These are phyloP conservation scores for Illadopsis cleaveri DNA, from an alignment of 2,113 vertebrate species.

Conservation along the genomic window DNA sequence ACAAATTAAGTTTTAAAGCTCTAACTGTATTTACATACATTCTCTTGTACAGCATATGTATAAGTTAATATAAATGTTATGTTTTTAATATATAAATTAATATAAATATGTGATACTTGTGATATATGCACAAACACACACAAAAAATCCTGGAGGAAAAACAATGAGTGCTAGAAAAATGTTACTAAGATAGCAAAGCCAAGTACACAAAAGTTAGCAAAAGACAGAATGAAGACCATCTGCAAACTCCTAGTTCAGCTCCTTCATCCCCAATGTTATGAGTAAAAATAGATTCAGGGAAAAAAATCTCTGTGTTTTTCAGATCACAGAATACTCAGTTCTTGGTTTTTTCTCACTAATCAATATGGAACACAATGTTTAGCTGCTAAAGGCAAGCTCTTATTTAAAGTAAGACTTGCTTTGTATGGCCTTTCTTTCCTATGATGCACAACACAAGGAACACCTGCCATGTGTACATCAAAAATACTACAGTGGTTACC, in stretches of 20 bases:
- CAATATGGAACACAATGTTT: not conserved
- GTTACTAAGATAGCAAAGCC: not conserved
- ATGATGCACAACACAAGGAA: not conserved
- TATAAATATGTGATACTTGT: not conserved
- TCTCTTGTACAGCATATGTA: not conserved
- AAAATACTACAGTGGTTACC: not conserved
- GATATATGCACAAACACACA: not conserved
- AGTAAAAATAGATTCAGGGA: not conserved
- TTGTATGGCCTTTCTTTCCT: not conserved
- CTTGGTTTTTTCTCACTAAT: not conserved
- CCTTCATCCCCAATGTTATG: not conserved
- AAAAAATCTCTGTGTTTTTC: not conserved
- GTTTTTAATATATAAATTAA: not conserved
- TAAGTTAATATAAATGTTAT: not conserved
- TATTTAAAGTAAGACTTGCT: not conserved
- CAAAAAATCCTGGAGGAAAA: not conserved
- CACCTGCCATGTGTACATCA: not conserved
- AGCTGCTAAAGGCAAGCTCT: not conserved
- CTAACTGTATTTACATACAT: not conserved
- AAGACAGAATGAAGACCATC: not conserved
- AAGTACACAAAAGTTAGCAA: not conserved
- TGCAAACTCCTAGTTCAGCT: not conserved
- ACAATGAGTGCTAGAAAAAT: not conserved
- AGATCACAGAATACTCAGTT: not conserved
- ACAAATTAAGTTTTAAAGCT: not conserved